Evolutionary conservation across 1,140 invertebrate genomes (phyloP).

Genomic region (Pomacea maculata): DNA sequence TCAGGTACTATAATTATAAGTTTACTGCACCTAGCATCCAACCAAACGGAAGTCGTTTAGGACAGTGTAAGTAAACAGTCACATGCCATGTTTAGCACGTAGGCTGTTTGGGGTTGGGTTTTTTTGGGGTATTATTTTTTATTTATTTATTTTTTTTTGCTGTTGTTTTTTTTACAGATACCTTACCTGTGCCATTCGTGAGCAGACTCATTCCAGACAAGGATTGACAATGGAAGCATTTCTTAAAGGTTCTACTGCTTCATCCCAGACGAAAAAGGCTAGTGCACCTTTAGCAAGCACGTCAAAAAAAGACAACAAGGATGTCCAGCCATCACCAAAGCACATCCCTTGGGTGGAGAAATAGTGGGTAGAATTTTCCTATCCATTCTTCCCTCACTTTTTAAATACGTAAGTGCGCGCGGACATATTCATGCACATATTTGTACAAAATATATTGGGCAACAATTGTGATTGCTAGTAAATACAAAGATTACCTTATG

Average conservation of each 20-base stretch:
- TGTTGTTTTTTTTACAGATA: constrained; percentile 1
- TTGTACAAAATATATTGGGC: neutral
- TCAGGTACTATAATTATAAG: too few relatives aligned
- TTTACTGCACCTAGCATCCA: too few relatives aligned
- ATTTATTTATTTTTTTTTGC: neutral
- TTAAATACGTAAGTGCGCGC: neutral
- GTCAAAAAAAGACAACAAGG: constrained; percentile 28
- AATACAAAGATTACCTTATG: neutral
- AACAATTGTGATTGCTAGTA: neutral
- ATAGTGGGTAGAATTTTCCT: constrained; percentile 48
- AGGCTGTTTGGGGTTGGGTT: too few relatives aligned
- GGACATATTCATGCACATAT: neutral
- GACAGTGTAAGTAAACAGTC: too few relatives aligned
- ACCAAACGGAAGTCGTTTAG: too few relatives aligned
- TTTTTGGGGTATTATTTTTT: too few relatives aligned
- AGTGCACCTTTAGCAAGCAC: constrained; percentile 24
- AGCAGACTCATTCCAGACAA: neutral
- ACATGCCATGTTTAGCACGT: too few relatives aligned
- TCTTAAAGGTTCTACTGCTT: constrained; percentile 48
- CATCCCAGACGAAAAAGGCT: constrained; percentile 36
- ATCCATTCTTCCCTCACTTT: neutral
- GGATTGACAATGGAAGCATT: constrained; percentile 53
- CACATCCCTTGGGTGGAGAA: constrained; percentile 63
- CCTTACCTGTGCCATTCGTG: neutral
- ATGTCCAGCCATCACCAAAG: constrained; percentile 39